Percentiles rank a stretch among this genome's conserved stretches.
phyloP scores from a whole-genome alignment of 2,113 vertebrate species.

The Etheostoma spectabile region DNA sequence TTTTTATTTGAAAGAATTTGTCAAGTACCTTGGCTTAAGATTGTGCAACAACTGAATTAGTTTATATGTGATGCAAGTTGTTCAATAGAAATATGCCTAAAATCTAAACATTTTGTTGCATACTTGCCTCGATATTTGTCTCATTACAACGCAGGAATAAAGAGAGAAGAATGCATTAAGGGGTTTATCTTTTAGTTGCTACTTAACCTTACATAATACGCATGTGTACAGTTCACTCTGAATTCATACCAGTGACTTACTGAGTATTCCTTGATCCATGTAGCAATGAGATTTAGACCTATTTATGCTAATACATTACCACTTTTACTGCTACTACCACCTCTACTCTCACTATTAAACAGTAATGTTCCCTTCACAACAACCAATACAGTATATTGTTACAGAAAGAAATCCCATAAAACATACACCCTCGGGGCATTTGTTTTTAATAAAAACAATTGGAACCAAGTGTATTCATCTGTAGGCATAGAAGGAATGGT shows the following conservation, averaged over 20 bases:
- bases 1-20: neutral
- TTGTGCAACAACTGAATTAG: neutral
- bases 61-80: neutral
- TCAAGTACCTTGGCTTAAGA: neutral
- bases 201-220: neutral
- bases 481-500: too few relatives aligned
- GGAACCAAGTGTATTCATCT: neutral
- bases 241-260: neutral
- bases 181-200: neutral
- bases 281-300: neutral
- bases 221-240: neutral
- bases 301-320: slow-evolving; percentile 1
- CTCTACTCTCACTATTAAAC: neutral
- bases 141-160: neutral
- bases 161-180: neutral
- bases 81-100: neutral
- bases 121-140: neutral
- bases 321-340: neutral
- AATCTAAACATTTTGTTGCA: neutral
- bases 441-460: neutral
- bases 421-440: neutral
- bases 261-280: neutral
- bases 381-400: neutral
- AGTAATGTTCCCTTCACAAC: neutral
- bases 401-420: neutral